Evolutionary conservation across 2,888 invertebrate genomes (phyloP).

Genomic region (Pristionchus mayeri): DNA sequence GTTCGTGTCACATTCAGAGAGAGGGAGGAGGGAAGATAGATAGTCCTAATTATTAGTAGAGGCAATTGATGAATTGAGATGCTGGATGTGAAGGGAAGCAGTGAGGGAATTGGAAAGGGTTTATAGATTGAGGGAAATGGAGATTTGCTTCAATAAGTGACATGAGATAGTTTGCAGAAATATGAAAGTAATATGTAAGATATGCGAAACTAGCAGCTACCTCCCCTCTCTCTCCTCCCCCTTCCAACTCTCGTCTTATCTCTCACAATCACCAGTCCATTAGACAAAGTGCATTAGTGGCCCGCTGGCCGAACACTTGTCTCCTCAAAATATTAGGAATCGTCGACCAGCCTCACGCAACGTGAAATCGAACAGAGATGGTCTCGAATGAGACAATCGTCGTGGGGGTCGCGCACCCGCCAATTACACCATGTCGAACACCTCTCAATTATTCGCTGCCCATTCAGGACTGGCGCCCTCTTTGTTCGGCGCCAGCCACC

Average conservation of each 20-base stretch:
- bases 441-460: slow-evolving; percentile 44
- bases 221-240: background rate
- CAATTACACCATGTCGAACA: slow-evolving; percentile 42
- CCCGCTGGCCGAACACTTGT: slow-evolving; percentile 16
- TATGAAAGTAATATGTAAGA: background rate
- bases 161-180: too few species aligned
- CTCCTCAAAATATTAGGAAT: slow-evolving; percentile 7
- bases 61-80: background rate
- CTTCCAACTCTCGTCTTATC: slow-evolving; percentile 15
- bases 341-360: slow-evolving; percentile 15
- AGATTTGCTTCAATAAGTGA: background rate
- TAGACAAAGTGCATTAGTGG: slow-evolving; percentile 42
- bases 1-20: slow-evolving; percentile 33
- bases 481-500: slow-evolving; percentile 40
- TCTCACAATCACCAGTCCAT: slow-evolving; percentile 35
- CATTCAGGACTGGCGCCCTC: slow-evolving; percentile 24
- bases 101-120: slow-evolving; percentile 10
- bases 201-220: background rate
- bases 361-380: slow-evolving; percentile 10
- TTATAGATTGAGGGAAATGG: background rate
- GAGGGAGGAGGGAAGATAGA: background rate
- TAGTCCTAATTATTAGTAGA: slow-evolving; percentile 33
- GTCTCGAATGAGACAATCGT: slow-evolving; percentile 29
- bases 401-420: background rate
- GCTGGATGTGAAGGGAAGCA: background rate